Conservation (phyloP, 35 echinoderm and acorn worm genomes). For the Ptychodera flava region DNA sequence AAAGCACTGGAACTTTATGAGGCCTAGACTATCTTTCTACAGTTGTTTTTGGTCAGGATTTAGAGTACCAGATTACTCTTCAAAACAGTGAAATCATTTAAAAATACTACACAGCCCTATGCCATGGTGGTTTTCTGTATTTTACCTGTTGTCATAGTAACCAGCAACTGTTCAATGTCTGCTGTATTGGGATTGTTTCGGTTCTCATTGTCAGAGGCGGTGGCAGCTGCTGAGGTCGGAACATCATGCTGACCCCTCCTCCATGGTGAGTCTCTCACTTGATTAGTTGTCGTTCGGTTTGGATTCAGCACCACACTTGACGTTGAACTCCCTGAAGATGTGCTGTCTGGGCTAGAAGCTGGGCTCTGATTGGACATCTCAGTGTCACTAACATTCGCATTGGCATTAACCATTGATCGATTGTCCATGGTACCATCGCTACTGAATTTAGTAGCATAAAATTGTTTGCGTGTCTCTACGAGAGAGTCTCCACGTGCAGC, state of each 20-base stretch:
- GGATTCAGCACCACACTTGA: background rate
- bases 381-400: background rate
- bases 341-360: background rate
- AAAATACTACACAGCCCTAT: too few relatives aligned
- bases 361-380: background rate
- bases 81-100: too few relatives aligned
- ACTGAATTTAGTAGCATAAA: conserved; percentile 92
- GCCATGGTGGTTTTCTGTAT: background rate
- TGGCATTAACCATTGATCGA: background rate
- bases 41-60: too few relatives aligned
- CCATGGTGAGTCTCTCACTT: background rate
- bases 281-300: background rate
- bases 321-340: background rate
- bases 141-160: background rate
- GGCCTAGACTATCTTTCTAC: too few relatives aligned
- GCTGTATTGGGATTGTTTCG: background rate
- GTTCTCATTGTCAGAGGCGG: background rate
- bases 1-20: too few relatives aligned
- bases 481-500: conserved; percentile 73
- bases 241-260: background rate
- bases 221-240: background rate
- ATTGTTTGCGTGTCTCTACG: conserved; percentile 96
- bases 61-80: too few relatives aligned
- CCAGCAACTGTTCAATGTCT: background rate
- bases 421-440: conserved; percentile 20